These are phyloP conservation scores for Boloria euphrosyne DNA, from an alignment of 2,888 invertebrate species.

Conservation along the genomic window DNA sequence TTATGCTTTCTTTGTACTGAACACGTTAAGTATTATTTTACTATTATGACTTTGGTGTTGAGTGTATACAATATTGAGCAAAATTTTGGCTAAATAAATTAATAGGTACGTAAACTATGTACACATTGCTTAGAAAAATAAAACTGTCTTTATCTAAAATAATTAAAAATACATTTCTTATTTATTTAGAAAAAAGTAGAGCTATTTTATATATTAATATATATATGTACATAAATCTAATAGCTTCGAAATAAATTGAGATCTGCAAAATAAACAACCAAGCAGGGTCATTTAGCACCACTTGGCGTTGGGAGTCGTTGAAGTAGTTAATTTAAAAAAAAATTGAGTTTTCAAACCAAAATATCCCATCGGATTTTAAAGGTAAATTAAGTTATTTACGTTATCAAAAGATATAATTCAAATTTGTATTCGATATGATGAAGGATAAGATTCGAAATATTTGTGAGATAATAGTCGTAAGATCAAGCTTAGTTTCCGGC, in stretches of 20 bases:
- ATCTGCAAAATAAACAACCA: slow-evolving; percentile 66
- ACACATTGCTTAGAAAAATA: slow-evolving; percentile 68
- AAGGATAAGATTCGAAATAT: slow-evolving; percentile 16
- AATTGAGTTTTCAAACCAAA: not conserved
- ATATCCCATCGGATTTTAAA: slow-evolving; percentile 2
- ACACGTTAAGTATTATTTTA: slow-evolving; percentile 66
- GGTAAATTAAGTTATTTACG: not conserved
- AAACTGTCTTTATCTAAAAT: slow-evolving; percentile 74
- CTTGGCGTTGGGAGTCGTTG: slow-evolving; percentile 29
- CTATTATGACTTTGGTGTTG: slow-evolving; percentile 81
- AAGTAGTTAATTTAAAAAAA: slow-evolving; percentile 38
- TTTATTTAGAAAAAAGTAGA: slow-evolving; percentile 61
- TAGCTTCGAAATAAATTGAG: slow-evolving; percentile 81
- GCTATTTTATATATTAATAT: slow-evolving; percentile 53
- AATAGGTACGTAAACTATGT: slow-evolving; percentile 65
- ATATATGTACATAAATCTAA: slow-evolving; percentile 64
- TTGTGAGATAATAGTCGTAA: slow-evolving; percentile 15
- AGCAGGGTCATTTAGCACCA: slow-evolving; percentile 40
- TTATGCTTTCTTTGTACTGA: slow-evolving; percentile 79
- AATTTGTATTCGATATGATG: slow-evolving; percentile 23
- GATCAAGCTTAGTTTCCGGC: slow-evolving; percentile 16
- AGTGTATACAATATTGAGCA: slow-evolving; percentile 80
- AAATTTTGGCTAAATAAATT: slow-evolving; percentile 81
- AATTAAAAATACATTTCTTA: slow-evolving; percentile 61
- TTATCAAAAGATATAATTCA: slow-evolving; percentile 5